Evolutionary conservation across 2,888 invertebrate genomes (phyloP).

Genomic region (Synanthedon tipuliformis): DNA sequence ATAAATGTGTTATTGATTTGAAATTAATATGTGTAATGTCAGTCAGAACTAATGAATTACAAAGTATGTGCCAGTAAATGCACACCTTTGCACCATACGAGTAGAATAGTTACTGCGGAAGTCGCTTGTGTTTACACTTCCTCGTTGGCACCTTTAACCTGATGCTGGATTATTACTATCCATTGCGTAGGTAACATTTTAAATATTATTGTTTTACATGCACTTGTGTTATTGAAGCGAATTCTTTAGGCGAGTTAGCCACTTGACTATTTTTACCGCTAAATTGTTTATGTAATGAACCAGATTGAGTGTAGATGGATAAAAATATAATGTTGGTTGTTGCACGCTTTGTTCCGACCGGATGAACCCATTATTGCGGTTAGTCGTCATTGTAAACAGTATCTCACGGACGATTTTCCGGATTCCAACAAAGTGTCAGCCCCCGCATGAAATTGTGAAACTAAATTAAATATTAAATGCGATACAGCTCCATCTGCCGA

Average conservation of each 20-base stretch:
- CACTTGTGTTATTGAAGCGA: too few species aligned
- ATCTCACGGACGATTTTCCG: not conserved
- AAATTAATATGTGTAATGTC: not conserved
- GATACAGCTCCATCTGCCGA: too few species aligned
- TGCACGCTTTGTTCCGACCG: constrained; percentile 3
- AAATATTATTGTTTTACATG: too few species aligned
- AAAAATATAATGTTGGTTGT: too few species aligned
- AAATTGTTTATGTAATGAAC: too few species aligned
- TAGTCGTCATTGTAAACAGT: not conserved
- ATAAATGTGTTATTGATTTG: too few species aligned
- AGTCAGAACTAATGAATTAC: not conserved
- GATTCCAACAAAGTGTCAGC: not conserved
- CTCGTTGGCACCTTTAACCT: constrained; percentile 29
- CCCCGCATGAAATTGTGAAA: not conserved
- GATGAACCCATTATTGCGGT: constrained; percentile 13
- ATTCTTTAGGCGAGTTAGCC: too few species aligned
- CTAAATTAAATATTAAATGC: too few species aligned
- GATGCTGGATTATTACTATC: constrained; percentile 2
- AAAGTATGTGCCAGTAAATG: not conserved
- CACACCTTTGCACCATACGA: constrained; percentile 18
- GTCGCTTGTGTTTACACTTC: constrained; percentile 20
- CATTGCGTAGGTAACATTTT: too few species aligned
- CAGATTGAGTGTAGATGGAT: too few species aligned
- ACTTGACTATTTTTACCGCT: too few species aligned
- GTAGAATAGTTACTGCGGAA: constrained; percentile 23